Evolutionary conservation across 2,797 vertebrate genomes (phyloP).

Genomic region (Coccyzus lansbergi): DNA sequence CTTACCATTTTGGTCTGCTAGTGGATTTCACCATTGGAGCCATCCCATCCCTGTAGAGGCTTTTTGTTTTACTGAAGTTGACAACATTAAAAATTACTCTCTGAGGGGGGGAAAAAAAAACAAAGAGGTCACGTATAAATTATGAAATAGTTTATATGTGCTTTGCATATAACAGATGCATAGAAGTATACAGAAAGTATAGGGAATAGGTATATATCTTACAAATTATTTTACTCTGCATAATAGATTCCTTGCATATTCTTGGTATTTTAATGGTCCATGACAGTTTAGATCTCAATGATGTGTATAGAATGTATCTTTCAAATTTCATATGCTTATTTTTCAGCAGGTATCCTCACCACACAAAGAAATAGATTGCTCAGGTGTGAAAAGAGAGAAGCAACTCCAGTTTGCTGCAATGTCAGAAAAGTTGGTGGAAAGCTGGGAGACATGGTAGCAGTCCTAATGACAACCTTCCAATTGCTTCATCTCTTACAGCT

Average conservation of each 20-base stretch:
- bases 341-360: not conserved
- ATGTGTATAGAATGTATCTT: not conserved
- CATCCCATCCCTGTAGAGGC: constrained; percentile 98
- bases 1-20: constrained; percentile 94
- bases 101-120: constrained; percentile 66
- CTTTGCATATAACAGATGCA: not conserved
- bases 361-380: not conserved
- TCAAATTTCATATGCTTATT: not conserved
- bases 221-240: not conserved
- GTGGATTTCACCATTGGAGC: constrained; percentile 96
- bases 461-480: not conserved
- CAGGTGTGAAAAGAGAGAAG: not conserved
- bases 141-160: not conserved
- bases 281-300: not conserved
- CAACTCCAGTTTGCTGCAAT: not conserved
- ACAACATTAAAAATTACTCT: constrained; percentile 97
- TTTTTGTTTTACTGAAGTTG: constrained; percentile 99
- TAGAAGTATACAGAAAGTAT: not conserved
- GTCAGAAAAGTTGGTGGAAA: not conserved
- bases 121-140: not conserved
- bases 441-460: not conserved
- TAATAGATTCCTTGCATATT: not conserved
- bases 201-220: not conserved
- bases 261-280: not conserved
- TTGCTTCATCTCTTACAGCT: not conserved